Evolutionary conservation across 2,888 invertebrate genomes (phyloP).

Genomic region (Marasmarcha lunaedactyla): DNA sequence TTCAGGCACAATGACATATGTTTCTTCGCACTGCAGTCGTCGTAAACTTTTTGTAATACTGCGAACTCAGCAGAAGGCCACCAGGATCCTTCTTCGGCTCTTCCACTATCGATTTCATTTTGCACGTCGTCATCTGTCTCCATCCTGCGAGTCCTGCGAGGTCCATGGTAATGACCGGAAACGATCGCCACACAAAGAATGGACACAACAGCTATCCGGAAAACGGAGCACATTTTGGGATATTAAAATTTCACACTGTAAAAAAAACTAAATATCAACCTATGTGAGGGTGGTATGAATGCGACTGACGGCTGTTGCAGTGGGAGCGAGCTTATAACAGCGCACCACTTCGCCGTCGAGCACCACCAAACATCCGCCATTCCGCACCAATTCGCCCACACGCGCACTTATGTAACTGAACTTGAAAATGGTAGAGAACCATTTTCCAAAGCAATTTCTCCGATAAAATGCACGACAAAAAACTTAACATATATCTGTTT

Average conservation of each 20-base stretch:
- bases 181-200: conserved; percentile 51
- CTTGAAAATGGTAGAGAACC: conserved; percentile 69
- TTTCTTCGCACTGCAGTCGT: conserved; percentile 72
- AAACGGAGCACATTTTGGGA: conserved; percentile 49
- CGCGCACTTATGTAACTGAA: conserved; percentile 70
- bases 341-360: conserved; percentile 57
- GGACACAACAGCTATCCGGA: conserved; percentile 57
- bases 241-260: not conserved
- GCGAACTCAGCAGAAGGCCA: conserved; percentile 71
- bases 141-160: conserved; percentile 56
- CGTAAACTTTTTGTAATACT: conserved; percentile 72
- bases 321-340: conserved; percentile 64
- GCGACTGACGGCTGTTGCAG: conserved; percentile 54
- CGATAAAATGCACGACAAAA: conserved; percentile 66
- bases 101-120: conserved; percentile 61
- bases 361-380: conserved; percentile 70
- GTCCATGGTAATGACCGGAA: conserved; percentile 51
- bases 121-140: conserved; percentile 48
- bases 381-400: conserved; percentile 69
- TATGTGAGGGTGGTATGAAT: conserved; percentile 52
- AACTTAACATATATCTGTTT: conserved; percentile 52
- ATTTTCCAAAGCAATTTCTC: conserved; percentile 71
- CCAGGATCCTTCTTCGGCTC: conserved; percentile 62
- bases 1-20: conserved; percentile 73
- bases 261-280: conserved; percentile 43